Conservation (phyloP, 2,888 invertebrate species). For the Eristalinus aeneus region DNA sequence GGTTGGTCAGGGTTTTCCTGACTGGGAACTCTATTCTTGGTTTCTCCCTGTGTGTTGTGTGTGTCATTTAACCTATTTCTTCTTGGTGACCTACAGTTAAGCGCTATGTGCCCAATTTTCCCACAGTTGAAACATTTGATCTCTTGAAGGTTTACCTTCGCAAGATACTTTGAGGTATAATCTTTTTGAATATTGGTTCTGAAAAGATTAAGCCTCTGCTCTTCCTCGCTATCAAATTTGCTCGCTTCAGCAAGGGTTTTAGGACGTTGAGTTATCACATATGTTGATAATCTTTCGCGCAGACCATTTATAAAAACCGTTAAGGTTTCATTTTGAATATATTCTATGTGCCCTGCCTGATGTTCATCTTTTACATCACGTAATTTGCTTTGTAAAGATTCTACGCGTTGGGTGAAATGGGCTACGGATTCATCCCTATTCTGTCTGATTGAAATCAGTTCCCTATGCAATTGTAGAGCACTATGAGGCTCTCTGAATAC, state of each 20-base stretch:
- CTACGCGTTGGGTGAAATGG: background rate
- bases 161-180: background rate
- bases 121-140: background rate
- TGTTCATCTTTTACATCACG: background rate
- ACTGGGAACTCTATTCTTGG: too few relatives aligned
- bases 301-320: constrained; percentile 17
- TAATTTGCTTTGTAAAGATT: constrained; percentile 1
- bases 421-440: background rate
- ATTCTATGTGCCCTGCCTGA: background rate
- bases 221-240: constrained; percentile 15
- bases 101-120: background rate
- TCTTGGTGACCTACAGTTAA: background rate
- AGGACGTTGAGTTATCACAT: background rate
- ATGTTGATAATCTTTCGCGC: background rate
- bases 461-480: too few relatives aligned
- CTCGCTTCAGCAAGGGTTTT: constrained; percentile 20
- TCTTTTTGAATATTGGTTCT: constrained; percentile 1
- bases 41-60: too few relatives aligned
- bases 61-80: too few relatives aligned
- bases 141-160: background rate
- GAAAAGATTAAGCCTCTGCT: background rate
- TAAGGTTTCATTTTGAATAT: constrained; percentile 8
- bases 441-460: constrained; percentile 10
- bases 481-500: constrained; percentile 7
- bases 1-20: too few relatives aligned